Percentiles rank a stretch among this genome's conserved stretches.
Evolutionary conservation across 2,113 vertebrate genomes (phyloP).

Genomic region (Otolemur garnettii): DNA sequence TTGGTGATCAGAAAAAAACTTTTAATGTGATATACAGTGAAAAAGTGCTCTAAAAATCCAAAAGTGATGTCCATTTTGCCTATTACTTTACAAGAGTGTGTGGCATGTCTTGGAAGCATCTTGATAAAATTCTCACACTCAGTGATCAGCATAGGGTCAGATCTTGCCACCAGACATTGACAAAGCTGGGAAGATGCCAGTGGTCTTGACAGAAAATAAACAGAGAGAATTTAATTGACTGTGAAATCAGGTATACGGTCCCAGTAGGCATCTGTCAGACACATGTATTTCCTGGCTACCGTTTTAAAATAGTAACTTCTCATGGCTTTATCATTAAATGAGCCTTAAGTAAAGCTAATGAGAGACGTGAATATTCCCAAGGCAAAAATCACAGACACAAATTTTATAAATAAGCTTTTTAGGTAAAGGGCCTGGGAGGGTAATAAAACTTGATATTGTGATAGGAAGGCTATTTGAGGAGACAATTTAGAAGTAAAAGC

Average conservation of each 20-base stretch:
- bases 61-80: too few species aligned
- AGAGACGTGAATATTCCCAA: neutral
- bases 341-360: neutral
- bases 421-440: neutral
- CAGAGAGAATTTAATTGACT: neutral
- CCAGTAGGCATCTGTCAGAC: neutral
- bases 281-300: neutral
- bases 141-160: neutral
- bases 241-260: neutral
- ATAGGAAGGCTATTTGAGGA: neutral
- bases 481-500: neutral
- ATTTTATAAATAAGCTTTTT: neutral
- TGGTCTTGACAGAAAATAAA: neutral
- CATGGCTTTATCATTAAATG: neutral
- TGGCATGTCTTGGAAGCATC: too few species aligned
- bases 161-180: neutral
- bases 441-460: neutral
- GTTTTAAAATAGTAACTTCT: neutral
- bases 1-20: too few species aligned
- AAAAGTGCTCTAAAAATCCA: too few species aligned
- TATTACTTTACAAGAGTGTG: too few species aligned
- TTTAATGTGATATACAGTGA: too few species aligned
- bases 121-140: neutral
- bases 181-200: neutral
- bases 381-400: neutral